A percentile compares a stretch with the other conserved stretches of the same genome.
Conservation (phyloP, 2,797 vertebrate genomes). For the Buphagus erythrorhynchus region DNA sequence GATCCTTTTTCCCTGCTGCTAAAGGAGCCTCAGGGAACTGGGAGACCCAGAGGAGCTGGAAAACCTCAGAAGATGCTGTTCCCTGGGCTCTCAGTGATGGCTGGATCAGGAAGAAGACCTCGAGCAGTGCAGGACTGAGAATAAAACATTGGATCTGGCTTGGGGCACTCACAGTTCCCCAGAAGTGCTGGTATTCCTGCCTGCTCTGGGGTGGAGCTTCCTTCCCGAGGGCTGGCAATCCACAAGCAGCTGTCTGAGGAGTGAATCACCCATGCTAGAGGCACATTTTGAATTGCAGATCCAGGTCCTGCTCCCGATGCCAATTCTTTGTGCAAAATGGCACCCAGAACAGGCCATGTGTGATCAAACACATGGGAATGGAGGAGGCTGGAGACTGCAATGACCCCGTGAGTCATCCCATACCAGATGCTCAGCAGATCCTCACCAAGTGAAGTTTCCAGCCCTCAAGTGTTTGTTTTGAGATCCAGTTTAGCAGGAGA, state of each 20-base stretch:
- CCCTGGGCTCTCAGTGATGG: not conserved
- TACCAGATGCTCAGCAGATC: not conserved
- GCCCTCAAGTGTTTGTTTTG: not conserved
- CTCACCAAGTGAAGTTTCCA: not conserved
- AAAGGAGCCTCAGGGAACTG: not conserved
- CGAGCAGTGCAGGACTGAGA: not conserved
- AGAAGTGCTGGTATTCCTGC: not conserved
- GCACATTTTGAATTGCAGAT: not conserved
- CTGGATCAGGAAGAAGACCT: not conserved
- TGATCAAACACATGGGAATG: not conserved
- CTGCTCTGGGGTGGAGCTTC: not conserved
- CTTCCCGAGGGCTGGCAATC: not conserved
- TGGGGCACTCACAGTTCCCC: not conserved
- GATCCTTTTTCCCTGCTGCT: not conserved
- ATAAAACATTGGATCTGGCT: fast-evolving
- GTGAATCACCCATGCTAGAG: not conserved
- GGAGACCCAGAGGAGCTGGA: not conserved
- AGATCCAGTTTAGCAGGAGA: not conserved
- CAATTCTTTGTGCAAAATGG: not conserved
- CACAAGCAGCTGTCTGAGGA: not conserved
- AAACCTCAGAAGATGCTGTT: not conserved
- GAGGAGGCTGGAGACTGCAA: not conserved
- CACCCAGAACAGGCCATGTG: not conserved
- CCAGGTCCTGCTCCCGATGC: not conserved
- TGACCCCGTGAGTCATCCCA: not conserved